Evolutionary conservation across 1,140 invertebrate species (phyloP).

Genomic region (Rhysida immarginata): DNA sequence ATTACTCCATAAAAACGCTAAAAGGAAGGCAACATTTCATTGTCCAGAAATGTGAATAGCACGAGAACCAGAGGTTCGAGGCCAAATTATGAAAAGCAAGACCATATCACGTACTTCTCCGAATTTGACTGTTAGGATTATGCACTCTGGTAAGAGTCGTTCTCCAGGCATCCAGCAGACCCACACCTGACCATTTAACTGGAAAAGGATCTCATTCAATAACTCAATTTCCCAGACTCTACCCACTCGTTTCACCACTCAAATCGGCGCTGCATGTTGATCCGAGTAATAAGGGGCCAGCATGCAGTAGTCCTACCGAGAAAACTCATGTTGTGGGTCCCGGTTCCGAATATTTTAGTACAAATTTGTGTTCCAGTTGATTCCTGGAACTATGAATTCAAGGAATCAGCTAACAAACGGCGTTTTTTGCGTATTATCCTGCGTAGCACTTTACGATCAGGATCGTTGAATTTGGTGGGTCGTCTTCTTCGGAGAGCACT

Average conservation of each 20-base stretch:
- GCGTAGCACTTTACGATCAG: neutral
- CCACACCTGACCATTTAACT: neutral
- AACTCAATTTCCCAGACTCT: neutral
- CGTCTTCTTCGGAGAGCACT: neutral
- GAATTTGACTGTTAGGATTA: neutral
- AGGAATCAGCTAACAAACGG: neutral
- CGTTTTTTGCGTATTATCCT: neutral
- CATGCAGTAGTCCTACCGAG: neutral
- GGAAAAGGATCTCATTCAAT: neutral
- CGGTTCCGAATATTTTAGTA: neutral
- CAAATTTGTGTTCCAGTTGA: neutral
- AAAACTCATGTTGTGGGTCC: neutral
- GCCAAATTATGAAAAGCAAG: neutral
- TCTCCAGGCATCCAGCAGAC: neutral
- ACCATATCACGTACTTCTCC: neutral
- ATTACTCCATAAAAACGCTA: no score
- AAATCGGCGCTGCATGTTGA: neutral
- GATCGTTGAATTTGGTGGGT: neutral
- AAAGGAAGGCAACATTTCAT: no score
- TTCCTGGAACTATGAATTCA: neutral
- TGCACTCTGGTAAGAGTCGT: neutral
- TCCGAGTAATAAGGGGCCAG: neutral
- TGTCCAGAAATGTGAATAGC: neutral
- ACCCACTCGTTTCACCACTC: neutral
- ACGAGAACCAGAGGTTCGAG: neutral